Evolutionary conservation across 2,113 vertebrate species (phyloP).

Genomic region (Platycercus adscitus): DNA sequence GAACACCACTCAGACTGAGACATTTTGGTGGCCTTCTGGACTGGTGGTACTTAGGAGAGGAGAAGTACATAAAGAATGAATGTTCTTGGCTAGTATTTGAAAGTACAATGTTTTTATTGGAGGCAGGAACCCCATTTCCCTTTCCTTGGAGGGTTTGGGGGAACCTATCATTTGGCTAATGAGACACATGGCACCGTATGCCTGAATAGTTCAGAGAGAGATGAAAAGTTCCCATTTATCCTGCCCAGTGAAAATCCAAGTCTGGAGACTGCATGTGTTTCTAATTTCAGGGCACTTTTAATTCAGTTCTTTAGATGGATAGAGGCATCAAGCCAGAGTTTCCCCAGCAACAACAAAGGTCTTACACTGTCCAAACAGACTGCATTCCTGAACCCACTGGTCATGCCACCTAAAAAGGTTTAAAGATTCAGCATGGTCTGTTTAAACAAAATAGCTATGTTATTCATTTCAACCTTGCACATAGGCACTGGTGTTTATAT

Average conservation of each 20-base stretch:
- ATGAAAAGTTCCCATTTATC: conserved; percentile 71
- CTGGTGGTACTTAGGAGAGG: not conserved
- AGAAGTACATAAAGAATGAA: conserved; percentile 2
- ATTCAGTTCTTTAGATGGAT: conserved; percentile 69
- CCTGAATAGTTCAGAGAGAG: conserved; percentile 29
- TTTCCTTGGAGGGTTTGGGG: conserved; percentile 49
- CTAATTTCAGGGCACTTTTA: conserved; percentile 69
- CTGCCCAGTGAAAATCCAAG: conserved; percentile 52
- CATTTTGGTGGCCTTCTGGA: conserved; percentile 20
- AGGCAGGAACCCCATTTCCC: conserved; percentile 33
- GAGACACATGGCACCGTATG: not conserved
- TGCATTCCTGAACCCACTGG: conserved; percentile 48
- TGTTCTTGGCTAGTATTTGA: conserved; percentile 38
- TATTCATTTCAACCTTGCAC: conserved; percentile 2
- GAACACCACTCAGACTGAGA: not conserved
- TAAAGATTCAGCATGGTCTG: conserved; percentile 36
- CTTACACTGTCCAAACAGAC: conserved; percentile 70
- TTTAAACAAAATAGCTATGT: conserved; percentile 32
- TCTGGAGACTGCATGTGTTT: conserved; percentile 70
- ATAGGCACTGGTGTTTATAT: conserved; percentile 29
- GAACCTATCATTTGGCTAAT: conserved; percentile 46
- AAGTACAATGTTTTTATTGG: conserved; percentile 41
- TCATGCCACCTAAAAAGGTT: conserved; percentile 61
- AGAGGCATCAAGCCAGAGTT: conserved; percentile 72
- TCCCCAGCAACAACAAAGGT: conserved; percentile 69